Evolutionary conservation across 2,888 invertebrate genomes (phyloP).

Genomic region (Tribolium freemani): DNA sequence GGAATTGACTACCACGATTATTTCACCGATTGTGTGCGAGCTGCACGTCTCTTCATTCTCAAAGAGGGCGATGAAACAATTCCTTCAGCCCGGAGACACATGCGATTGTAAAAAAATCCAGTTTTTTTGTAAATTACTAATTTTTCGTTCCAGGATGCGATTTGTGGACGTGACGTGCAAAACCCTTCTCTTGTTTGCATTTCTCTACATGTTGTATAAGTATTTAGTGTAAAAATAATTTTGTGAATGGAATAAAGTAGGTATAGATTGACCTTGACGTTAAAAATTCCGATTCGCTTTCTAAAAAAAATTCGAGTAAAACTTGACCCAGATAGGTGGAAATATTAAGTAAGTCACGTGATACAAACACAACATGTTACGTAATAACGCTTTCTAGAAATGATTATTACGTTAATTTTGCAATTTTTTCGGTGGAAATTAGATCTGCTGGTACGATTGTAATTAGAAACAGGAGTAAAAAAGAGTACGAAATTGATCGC

Average conservation of each 20-base stretch:
- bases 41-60: conserved; percentile 84
- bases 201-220: conserved; percentile 29
- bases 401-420: background rate
- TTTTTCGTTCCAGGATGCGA: conserved; percentile 57
- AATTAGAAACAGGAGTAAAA: background rate
- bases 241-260: background rate
- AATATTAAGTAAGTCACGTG: background rate
- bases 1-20: conserved; percentile 84
- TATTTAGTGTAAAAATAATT: background rate
- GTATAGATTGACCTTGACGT: background rate
- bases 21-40: conserved; percentile 85
- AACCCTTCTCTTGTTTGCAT: conserved; percentile 39
- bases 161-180: conserved; percentile 54
- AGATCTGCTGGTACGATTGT: background rate
- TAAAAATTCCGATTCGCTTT: background rate
- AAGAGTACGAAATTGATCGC: background rate
- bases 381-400: background rate
- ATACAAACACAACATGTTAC: too few species aligned
- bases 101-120: conserved; percentile 77
- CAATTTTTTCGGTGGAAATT: background rate
- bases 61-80: conserved; percentile 87
- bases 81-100: conserved; percentile 83
- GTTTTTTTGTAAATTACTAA: background rate
- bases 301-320: background rate
- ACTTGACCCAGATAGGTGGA: background rate